These are phyloP conservation scores for Peromyscus aztecus DNA, from an alignment of 2,797 vertebrate species.

Conservation along the genomic window DNA sequence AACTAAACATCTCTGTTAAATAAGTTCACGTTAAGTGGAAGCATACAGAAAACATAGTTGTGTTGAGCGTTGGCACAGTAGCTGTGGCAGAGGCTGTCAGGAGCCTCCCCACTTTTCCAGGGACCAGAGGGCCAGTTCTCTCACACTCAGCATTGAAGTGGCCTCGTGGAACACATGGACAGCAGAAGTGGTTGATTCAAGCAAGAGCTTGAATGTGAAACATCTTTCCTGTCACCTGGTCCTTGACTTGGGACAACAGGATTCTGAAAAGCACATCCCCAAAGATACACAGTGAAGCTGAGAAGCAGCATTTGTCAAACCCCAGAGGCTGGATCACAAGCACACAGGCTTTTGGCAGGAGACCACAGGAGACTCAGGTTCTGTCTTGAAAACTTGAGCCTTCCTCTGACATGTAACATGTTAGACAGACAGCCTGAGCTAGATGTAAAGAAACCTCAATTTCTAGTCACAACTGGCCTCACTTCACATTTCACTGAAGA, in stretches of 20 bases:
- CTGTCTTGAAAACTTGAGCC: fast-evolving
- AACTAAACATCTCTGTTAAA: not conserved
- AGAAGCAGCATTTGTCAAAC: not conserved
- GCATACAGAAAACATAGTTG: not conserved
- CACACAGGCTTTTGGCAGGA: not conserved
- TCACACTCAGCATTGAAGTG: not conserved
- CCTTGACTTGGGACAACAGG: not conserved
- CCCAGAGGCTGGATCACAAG: not conserved
- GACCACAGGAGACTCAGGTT: not conserved
- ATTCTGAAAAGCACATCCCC: not conserved
- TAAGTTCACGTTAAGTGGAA: not conserved
- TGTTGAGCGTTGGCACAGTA: not conserved
- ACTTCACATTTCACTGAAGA: constrained; percentile 73
- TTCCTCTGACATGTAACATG: constrained; percentile 8
- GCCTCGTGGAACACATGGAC: not conserved
- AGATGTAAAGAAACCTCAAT: constrained; percentile 66
- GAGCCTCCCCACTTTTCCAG: not conserved
- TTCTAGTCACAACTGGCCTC: constrained; percentile 27
- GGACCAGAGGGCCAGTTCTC: not conserved
- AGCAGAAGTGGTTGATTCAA: not conserved
- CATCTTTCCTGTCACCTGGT: not conserved
- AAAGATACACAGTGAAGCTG: not conserved
- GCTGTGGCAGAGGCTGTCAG: not conserved
- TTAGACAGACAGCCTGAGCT: constrained; percentile 67
- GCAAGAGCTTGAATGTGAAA: not conserved